Evolutionary conservation across 2,888 invertebrate genomes (phyloP).

Genomic region (Anaspis maculata): DNA sequence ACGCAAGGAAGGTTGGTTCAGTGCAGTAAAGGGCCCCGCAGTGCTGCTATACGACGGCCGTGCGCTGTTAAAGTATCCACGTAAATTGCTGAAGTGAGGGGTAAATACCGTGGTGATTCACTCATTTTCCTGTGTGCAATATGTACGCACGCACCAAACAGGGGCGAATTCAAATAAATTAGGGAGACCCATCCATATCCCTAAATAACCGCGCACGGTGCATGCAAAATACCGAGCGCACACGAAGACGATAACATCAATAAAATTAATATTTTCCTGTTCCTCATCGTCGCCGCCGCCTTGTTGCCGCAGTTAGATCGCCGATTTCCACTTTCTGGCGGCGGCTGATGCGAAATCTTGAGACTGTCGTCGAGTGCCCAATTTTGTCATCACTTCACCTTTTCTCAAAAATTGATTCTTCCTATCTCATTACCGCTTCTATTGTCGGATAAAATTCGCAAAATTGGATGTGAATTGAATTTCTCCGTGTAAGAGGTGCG

Average conservation of each 20-base stretch:
- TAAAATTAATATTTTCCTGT: too few relatives aligned
- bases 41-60: too few relatives aligned
- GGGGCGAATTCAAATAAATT: conserved; percentile 16
- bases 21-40: conserved; percentile 26
- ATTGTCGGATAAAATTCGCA: conserved; percentile 36
- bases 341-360: too few relatives aligned
- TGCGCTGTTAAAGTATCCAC: too few relatives aligned
- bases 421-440: conserved; percentile 27
- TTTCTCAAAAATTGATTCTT: conserved; percentile 23
- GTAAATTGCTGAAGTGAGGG: conserved; percentile 27
- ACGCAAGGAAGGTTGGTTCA: conserved; percentile 29
- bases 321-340: too few relatives aligned
- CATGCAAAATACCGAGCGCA: too few relatives aligned
- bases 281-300: too few relatives aligned
- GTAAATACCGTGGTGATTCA: conserved; percentile 25
- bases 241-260: too few relatives aligned
- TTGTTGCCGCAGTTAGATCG: too few relatives aligned
- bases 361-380: neutral
- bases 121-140: conserved; percentile 19
- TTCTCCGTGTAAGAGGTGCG: conserved; percentile 23
- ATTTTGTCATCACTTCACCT: neutral
- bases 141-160: conserved; percentile 15
- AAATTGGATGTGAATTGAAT: conserved; percentile 41
- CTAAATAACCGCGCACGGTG: too few relatives aligned
- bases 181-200: neutral